A percentile compares a stretch with the other conserved stretches of the same genome.
These are phyloP conservation scores for Mnemiopsis leidyi DNA, from an alignment of 37 sponge, comb jelly and placozoan species.

Conservation along the genomic window DNA sequence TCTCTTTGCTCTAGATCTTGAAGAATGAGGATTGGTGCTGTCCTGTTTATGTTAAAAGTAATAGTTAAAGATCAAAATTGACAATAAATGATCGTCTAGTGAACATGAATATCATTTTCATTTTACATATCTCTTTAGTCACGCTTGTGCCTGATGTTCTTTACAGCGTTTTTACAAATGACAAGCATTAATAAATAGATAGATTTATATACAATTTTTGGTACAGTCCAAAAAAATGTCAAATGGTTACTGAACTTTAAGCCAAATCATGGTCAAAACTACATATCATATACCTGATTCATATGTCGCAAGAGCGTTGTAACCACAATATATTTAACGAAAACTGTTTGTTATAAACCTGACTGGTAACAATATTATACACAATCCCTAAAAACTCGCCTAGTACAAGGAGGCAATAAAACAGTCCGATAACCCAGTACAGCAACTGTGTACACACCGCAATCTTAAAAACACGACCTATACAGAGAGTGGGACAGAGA, in stretches of 20 bases:
- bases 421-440: neutral
- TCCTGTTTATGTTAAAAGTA: neutral
- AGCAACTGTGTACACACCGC: no score
- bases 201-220: conserved; percentile 50
- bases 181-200: conserved; percentile 40
- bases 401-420: neutral
- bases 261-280: neutral
- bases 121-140: neutral
- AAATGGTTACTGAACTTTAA: neutral
- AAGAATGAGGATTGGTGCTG: neutral
- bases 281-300: neutral
- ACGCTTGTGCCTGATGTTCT: neutral
- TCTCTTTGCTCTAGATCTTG: neutral
- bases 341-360: neutral
- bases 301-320: neutral
- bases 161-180: conserved; percentile 40
- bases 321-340: neutral
- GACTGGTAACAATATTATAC: neutral
- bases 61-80: neutral
- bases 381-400: neutral
- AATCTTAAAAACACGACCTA: neutral
- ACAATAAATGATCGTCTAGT: neutral
- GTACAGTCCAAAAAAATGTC: conserved; percentile 7
- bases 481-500: neutral
- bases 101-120: neutral